These are phyloP conservation scores for Athene noctua DNA, from an alignment of 2,113 vertebrate genomes.

Conservation along the genomic window DNA sequence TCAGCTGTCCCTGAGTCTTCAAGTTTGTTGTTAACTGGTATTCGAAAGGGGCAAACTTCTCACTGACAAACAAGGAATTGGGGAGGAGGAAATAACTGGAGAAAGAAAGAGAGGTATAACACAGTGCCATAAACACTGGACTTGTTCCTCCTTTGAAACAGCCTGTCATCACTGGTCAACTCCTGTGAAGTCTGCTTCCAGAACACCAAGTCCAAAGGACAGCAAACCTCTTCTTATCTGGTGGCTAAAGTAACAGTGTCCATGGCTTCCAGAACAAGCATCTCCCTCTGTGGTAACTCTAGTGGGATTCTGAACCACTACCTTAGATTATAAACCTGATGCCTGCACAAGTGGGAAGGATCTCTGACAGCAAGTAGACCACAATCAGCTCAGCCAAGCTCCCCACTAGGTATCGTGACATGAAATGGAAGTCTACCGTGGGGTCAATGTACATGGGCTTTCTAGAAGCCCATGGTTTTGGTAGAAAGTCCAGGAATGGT, in stretches of 20 bases:
- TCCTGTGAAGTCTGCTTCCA: not conserved
- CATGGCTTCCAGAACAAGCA: not conserved
- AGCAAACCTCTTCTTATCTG: not conserved
- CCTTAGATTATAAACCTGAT: not conserved
- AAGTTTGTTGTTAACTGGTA: not conserved
- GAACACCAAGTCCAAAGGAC: not conserved
- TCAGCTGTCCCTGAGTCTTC: not conserved
- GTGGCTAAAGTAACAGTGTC: not conserved
- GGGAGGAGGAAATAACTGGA: not conserved
- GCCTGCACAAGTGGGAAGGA: not conserved
- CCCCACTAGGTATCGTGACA: not conserved
- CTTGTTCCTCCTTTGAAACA: not conserved
- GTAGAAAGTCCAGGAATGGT: not conserved
- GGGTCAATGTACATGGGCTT: not conserved
- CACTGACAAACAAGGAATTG: not conserved
- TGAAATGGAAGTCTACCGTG: not conserved
- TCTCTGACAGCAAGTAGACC: not conserved
- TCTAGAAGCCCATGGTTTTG: not conserved
- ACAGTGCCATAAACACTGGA: not conserved
- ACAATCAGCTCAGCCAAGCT: not conserved
- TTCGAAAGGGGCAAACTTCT: not conserved
- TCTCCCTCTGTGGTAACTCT: not conserved
- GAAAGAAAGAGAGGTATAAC: not conserved
- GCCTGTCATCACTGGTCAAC: not conserved
- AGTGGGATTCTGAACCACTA: fast-evolving